Base-by-base conservation (phyloP, 2,888 invertebrate species). In the Rotaria sp. region DNA sequence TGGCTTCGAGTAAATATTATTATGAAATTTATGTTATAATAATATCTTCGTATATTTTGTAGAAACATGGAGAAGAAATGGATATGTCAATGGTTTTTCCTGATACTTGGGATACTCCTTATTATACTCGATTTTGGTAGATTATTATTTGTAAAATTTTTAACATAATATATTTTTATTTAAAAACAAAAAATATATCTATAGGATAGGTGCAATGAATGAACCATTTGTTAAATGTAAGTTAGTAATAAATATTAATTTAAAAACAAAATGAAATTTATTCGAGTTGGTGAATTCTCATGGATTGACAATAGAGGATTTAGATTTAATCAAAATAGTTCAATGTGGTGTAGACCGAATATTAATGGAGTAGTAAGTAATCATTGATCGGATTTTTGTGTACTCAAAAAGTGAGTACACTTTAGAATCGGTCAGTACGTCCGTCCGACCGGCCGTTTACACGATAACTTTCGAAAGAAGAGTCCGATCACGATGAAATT, bases 211-310 rank as follows among this genome's bases (percentile, higher is more conserved):
- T 15, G 59, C 59, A 59, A 59, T 59, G 59, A 59, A 59, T 30
- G 59, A 59, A 15, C 59, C 59, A 59, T 59, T 59, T n/a, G 59
- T n/a, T 59, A 59, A 59, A 59, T 59, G 59, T 59, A 30, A 59
- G 59, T n/a, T 11, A 3, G 13, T 59, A n/a, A 11, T 30, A 30
- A 59, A n/a, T n/a, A 4, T 15, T 13, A 30, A 30, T 30, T 15
- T 30, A 1, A 30, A 30, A n/a, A 30, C 5, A 59, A 13, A 59
- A 30, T 3, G 8, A 59, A 59, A 30, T 30, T 5, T 30, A 59
- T 30, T 30, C 7, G 13, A 59, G 59, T 30, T 30, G n/a, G n/a
- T 30, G 10, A 30, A 13, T 59, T 59, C n/a, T 30, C 59, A 30
- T 59, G 59, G 59, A 30, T 59, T 30, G 59, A 59, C n/a, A n/a